Evolutionary conservation across 2,797 vertebrate genomes (phyloP).

Genomic region (Botia almorhae): DNA sequence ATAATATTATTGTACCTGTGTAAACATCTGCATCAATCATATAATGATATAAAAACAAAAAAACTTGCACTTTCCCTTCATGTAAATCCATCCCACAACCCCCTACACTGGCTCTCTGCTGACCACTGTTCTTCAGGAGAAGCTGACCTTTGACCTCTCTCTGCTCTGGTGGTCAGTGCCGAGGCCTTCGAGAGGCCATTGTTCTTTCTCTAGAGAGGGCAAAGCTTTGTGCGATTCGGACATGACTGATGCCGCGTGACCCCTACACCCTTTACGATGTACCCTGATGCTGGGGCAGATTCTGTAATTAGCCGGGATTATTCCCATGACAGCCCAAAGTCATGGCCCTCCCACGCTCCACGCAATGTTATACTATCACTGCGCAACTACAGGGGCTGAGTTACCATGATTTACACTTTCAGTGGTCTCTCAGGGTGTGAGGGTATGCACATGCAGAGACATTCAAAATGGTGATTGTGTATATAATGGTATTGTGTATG

Average conservation of each 20-base stretch:
- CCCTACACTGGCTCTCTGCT: slow-evolving; percentile 11
- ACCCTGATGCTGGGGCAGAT: slow-evolving; percentile 27
- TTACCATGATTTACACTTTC: slow-evolving; percentile 36
- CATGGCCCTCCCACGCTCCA: slow-evolving; percentile 45
- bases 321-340: slow-evolving; percentile 42
- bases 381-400: slow-evolving; percentile 13
- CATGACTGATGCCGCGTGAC: slow-evolving; percentile 60
- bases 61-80: neutral
- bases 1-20: neutral
- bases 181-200: slow-evolving; percentile 44
- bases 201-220: slow-evolving; percentile 41
- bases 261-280: slow-evolving; percentile 41
- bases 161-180: slow-evolving; percentile 44
- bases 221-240: slow-evolving; percentile 48
- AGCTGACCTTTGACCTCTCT: slow-evolving; percentile 43
- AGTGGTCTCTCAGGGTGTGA: slow-evolving; percentile 9
- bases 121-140: slow-evolving; percentile 11
- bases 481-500: too few relatives aligned
- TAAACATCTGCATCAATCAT: neutral
- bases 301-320: slow-evolving; percentile 56
- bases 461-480: neutral
- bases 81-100: slow-evolving; percentile 25
- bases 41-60: neutral
- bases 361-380: slow-evolving; percentile 5
- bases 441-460: slow-evolving; percentile 14